phyloP scores from a whole-genome alignment of 2,888 invertebrate species.

The Tolmerus cingulatus region DNA sequence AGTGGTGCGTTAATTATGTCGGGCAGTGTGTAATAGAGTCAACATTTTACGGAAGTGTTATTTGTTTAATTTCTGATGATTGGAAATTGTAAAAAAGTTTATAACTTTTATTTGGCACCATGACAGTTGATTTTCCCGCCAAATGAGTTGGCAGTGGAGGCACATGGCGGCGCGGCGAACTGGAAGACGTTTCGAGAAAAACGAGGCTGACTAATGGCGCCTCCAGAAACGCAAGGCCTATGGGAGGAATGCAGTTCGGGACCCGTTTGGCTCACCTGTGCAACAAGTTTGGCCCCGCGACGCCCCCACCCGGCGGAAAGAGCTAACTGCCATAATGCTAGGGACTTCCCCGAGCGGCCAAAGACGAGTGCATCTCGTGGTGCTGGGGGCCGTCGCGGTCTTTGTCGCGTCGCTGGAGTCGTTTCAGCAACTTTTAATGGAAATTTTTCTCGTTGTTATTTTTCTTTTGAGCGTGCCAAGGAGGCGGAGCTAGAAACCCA shows the following conservation, averaged over 20 bases:
- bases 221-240: not conserved
- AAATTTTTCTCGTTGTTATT: not conserved
- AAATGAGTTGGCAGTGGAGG: not conserved
- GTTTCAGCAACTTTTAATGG: not conserved
- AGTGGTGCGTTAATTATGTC: no score
- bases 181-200: not conserved
- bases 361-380: not conserved
- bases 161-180: not conserved
- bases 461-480: constrained; percentile 43
- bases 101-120: no score
- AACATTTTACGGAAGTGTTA: no score
- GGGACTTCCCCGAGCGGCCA: not conserved
- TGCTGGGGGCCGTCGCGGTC: not conserved
- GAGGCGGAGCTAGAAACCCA: constrained; percentile 62
- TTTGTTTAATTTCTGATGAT: no score
- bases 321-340: not conserved
- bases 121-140: not conserved
- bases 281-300: not conserved
- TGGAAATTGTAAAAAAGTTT: no score
- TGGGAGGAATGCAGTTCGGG: not conserved
- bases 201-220: not conserved
- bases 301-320: not conserved
- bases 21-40: no score
- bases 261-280: not conserved
- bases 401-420: not conserved